Conservation (phyloP, 2,888 invertebrate genomes). For the Lypha dubia region DNA sequence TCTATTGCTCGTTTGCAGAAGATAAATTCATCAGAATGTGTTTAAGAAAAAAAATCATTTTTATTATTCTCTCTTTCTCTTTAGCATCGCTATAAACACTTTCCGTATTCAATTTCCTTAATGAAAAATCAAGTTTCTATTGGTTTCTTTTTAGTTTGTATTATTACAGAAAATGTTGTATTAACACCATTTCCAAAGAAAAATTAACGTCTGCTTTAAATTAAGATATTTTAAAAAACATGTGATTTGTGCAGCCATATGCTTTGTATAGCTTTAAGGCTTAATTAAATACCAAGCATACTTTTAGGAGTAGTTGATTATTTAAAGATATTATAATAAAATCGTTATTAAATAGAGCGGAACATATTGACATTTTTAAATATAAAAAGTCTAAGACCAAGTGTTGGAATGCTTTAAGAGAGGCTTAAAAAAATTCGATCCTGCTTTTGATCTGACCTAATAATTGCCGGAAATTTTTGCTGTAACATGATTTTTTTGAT, state of each 20-base stretch:
- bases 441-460: too few relatives aligned
- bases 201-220: background rate
- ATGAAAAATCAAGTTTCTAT: conserved; percentile 61
- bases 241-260: background rate
- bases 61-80: conserved; percentile 23
- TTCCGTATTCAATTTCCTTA: conserved; percentile 70
- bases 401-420: too few relatives aligned
- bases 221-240: too few relatives aligned
- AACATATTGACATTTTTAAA: too few relatives aligned
- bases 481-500: too few relatives aligned
- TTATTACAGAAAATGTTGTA: background rate
- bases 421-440: too few relatives aligned
- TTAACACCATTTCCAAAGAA: conserved; percentile 30
- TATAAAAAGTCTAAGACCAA: too few relatives aligned
- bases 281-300: too few relatives aligned
- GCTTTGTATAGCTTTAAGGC: conserved; percentile 1
- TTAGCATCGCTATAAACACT: conserved; percentile 31
- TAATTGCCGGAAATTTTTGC: too few relatives aligned
- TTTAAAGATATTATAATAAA: too few relatives aligned
- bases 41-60: background rate
- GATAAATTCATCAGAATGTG: background rate
- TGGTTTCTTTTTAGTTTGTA: conserved; percentile 5
- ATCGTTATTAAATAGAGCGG: too few relatives aligned
- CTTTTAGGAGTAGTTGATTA: too few relatives aligned
- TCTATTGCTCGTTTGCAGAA: background rate